Evolutionary conservation across 2,888 invertebrate genomes (phyloP), one percentile per base, ranked within the genome.

Genomic region (Amblyteles armatorius): DNA sequence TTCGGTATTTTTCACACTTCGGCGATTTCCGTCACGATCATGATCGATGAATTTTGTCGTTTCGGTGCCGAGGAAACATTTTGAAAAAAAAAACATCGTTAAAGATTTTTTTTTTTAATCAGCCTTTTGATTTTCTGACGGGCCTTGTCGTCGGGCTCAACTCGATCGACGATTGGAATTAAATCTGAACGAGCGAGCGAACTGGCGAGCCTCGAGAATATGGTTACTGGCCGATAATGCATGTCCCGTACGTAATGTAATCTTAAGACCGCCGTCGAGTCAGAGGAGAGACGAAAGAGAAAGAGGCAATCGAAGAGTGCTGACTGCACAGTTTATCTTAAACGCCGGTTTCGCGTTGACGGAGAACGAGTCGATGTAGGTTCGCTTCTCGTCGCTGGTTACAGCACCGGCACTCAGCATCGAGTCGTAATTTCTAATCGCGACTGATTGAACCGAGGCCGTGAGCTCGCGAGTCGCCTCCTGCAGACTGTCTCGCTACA

Each of bases 361-460:
- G 73, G 74, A 76, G 40, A 33, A 29, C 40, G 55, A 67, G 50
- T 40, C 13, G n/a, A 33, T 29, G 29, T 33, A 29, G 36, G 29
- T 63, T 69, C n/a, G 26, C 29, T 65, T 65, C 57, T 36, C 55
- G 11, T n/a, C 50, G 40, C 50, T 69, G 69, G 29, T 76, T 40
- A 72, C 60, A 83, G 63, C 48, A 57, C 44, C 65, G 79, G 26
- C 65, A 57, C 48, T 40, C 74, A 33, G 22, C 26, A 7, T 74
- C 48, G 29, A 73, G 67, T 57, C 57, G 79, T 85, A 74, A 82
- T 79, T 82, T 82, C 79, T 82, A 79, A 79, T 82, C 69, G 57
- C 72, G 76, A 85, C 67, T 82, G 85, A 79, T 85, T 82, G 82
- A 79, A 85, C 79, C 85, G 82, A 82, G 82, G 79, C 79, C 85